phyloP scores from a whole-genome alignment of 2,797 vertebrate genomes.

The Anguilla pacifica region DNA sequence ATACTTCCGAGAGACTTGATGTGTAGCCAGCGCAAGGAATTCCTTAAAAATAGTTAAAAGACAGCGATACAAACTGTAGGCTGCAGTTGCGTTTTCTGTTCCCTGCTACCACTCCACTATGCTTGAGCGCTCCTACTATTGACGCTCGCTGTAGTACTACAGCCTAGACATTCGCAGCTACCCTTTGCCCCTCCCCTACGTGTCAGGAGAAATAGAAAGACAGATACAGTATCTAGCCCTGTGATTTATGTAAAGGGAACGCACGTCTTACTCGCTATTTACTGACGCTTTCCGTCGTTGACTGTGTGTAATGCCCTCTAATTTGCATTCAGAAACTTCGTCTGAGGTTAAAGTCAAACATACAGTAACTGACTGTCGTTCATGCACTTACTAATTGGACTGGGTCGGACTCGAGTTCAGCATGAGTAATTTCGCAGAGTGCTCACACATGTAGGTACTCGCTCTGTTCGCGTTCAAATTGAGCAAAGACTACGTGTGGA shows the following conservation, averaged over 20 bases:
- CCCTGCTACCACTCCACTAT: neutral
- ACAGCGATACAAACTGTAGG: neutral
- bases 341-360: neutral
- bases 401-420: neutral
- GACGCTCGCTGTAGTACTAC: neutral
- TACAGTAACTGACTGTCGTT: neutral
- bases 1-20: neutral
- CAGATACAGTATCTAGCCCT: neutral
- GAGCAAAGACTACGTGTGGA: neutral
- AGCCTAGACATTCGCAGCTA: neutral
- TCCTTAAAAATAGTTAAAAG: neutral
- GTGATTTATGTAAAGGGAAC: neutral
- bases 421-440: neutral
- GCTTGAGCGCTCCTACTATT: neutral
- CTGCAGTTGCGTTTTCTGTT: neutral
- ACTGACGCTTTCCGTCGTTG: neutral
- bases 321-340: neutral
- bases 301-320: neutral
- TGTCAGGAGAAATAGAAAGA: neutral
- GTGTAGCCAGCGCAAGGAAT: neutral
- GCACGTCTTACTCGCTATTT: neutral
- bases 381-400: neutral
- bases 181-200: neutral
- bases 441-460: neutral
- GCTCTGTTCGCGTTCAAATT: neutral